Percentiles rank a stretch among this genome's conserved stretches.
phyloP scores from a whole-genome alignment of 30 jellyfish, hydroid and myxozoan genomes.

The Aurelia aurita region DNA sequence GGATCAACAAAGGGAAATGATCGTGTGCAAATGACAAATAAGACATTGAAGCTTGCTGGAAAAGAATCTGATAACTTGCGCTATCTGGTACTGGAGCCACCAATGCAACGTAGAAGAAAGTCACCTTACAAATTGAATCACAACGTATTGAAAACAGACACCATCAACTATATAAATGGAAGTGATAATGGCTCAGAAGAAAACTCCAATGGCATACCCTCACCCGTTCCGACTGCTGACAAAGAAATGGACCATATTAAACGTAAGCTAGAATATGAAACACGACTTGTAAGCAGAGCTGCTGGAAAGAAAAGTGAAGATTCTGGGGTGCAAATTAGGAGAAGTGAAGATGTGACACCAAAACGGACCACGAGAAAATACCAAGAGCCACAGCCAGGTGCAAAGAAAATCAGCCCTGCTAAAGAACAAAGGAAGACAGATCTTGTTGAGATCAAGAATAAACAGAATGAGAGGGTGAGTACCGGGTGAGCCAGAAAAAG shows the following conservation, averaged over 20 bases:
- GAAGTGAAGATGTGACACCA: too few relatives aligned
- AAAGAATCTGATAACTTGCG: slow-evolving; percentile 46
- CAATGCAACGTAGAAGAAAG: slow-evolving; percentile 69
- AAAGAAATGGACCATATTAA: too few relatives aligned
- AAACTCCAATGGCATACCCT: neutral
- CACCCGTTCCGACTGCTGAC: too few relatives aligned
- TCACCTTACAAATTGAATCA: slow-evolving; percentile 57
- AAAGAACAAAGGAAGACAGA: slow-evolving; percentile 68
- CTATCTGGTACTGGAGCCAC: slow-evolving; percentile 71
- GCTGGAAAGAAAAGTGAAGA: slow-evolving; percentile 10
- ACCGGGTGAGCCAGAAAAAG: too few relatives aligned
- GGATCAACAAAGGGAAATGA: too few relatives aligned
- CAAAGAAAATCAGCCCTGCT: slow-evolving; percentile 56
- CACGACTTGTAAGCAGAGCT: neutral
- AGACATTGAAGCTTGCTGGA: slow-evolving; percentile 59
- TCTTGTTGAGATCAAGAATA: slow-evolving; percentile 34
- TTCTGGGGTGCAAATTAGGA: neutral
- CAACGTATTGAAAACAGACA: slow-evolving; percentile 46
- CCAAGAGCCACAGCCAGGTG: too few relatives aligned
- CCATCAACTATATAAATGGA: slow-evolving; percentile 46
- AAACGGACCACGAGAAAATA: too few relatives aligned
- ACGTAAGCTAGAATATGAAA: too few relatives aligned
- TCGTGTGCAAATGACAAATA: neutral
- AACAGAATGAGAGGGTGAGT: slow-evolving; percentile 72
- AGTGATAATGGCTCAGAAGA: slow-evolving; percentile 11